phyloP scores from a whole-genome alignment of 2,113 vertebrate genomes.

The Pholis gunnellus region DNA sequence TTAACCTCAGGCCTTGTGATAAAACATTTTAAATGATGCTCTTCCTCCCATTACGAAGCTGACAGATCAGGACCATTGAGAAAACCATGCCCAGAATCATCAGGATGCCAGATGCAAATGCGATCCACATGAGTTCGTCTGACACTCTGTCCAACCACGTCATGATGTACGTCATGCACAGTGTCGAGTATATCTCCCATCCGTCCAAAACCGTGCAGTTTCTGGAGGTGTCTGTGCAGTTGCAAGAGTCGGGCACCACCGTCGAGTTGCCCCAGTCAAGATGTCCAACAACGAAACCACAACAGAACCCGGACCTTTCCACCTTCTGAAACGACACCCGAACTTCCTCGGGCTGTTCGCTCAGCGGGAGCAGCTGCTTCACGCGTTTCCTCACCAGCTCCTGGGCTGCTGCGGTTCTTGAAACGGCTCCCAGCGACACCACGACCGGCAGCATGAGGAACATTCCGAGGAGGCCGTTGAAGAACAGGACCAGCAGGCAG shows the following conservation, averaged over 20 bases:
- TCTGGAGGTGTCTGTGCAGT: slow-evolving; percentile 12
- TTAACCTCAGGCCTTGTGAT: background rate
- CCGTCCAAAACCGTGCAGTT: slow-evolving; percentile 4
- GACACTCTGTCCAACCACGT: slow-evolving; percentile 30
- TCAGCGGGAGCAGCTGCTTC: slow-evolving; percentile 12
- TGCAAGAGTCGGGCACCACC: slow-evolving; percentile 6
- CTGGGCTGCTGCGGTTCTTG: slow-evolving; percentile 30
- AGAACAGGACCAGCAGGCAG: slow-evolving; percentile 38
- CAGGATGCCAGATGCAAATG: background rate
- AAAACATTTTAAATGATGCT: background rate
- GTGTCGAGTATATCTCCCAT: background rate
- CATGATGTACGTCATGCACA: slow-evolving; percentile 1
- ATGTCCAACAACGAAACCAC: slow-evolving; percentile 27
- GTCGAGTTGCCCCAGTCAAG: slow-evolving; percentile 25
- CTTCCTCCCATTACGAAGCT: rapidly evolving
- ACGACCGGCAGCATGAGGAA: slow-evolving; percentile 18
- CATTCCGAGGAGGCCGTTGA: slow-evolving; percentile 14
- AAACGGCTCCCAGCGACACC: background rate
- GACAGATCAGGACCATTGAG: background rate
- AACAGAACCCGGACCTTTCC: slow-evolving; percentile 8
- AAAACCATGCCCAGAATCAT: slow-evolving; percentile 31
- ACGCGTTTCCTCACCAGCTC: slow-evolving; percentile 10
- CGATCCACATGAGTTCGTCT: background rate
- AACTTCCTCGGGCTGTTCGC: background rate
- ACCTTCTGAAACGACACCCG: slow-evolving; percentile 12